A percentile compares a stretch with the other conserved stretches of the same genome.
phyloP scores from a whole-genome alignment of 53 echinoderm and acorn worm genomes.

The Astropecten irregularis region DNA sequence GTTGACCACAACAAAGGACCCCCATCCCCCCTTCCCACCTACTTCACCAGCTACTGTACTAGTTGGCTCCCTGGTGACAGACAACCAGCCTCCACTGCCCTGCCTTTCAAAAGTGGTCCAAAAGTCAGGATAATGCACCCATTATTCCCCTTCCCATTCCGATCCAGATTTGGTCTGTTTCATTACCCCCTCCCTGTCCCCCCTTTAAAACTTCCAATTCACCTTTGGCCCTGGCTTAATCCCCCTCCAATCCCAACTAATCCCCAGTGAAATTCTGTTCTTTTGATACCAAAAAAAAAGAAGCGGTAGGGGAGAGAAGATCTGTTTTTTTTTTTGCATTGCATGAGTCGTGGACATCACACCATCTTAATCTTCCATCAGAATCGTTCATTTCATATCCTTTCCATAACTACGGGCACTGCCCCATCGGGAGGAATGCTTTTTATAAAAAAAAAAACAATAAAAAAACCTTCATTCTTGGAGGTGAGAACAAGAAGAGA shows the following conservation, averaged over 20 bases:
- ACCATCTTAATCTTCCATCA: not conserved
- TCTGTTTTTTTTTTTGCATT: no score
- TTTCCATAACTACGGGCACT: no score
- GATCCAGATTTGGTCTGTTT: not conserved
- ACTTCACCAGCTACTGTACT: no score
- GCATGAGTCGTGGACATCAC: not conserved
- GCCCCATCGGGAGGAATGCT: constrained; percentile 18
- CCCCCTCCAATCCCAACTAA: not conserved
- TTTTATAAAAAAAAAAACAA: not conserved
- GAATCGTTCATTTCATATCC: not conserved
- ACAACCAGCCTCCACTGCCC: constrained; percentile 19
- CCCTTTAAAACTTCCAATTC: not conserved
- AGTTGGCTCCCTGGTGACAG: no score
- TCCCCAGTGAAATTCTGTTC: no score
- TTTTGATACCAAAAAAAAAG: no score
- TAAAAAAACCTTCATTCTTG: not conserved
- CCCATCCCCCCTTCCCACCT: no score
- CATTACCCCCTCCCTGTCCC: not conserved
- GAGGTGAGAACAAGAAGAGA: no score
- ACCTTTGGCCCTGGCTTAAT: no score
- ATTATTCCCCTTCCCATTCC: not conserved
- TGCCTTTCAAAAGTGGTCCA: not conserved
- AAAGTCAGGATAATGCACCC: not conserved
- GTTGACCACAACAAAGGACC: no score
- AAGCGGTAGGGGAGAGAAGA: no score